Base-by-base conservation (phyloP, 1,140 invertebrate species). In the Trissolcus basalis region DNA sequence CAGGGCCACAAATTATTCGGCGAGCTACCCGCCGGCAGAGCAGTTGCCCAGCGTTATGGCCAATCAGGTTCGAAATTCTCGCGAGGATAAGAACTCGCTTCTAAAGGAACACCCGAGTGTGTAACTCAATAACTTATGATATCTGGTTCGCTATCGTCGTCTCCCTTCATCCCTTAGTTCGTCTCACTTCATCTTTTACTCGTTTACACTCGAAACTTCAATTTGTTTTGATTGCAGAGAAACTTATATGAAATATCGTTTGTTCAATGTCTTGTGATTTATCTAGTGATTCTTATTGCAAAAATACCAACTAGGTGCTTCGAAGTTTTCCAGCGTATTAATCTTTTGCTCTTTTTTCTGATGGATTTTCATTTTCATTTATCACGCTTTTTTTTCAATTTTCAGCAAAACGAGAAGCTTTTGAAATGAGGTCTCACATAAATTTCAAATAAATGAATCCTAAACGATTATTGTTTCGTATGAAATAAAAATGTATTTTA, bases 41-140 rank as follows among this genome's bases (percentile, higher is more conserved):
- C 51, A 47, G 58, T 35, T 33, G 64, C 47, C 59, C 41, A 47
- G 58, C 27, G 64, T 75, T 75, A 63, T 59, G 59, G 71, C 12
- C 71, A 68, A 68, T 68, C 63, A 75, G 64, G 33, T 56, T 68
- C 71, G 63, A 75, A 68, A 75, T 75, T 75, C 71, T 75, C 63
- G 58, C 71, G 41, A 48, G 71, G 64, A 68, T 56, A 68, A 75
- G 64, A 68, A 61, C 61, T 51, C 64, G 35, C 47, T 58, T 41
- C 63, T 63, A 50, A 51, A 58, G 58, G 33, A 68, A 68, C 59
- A 56, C 58, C 63, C 51, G 41, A 58, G 64, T 51, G 64, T 51
- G 58, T 63, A 68, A 75, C 71, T 74, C 50, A 55, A 73, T 73
- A 73, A 73, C 48, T 73, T 74, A 67, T 35, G 19, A 53, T 53